Conservation (phyloP, 2,888 invertebrate species). For the Allolobophora icterica region DNA sequence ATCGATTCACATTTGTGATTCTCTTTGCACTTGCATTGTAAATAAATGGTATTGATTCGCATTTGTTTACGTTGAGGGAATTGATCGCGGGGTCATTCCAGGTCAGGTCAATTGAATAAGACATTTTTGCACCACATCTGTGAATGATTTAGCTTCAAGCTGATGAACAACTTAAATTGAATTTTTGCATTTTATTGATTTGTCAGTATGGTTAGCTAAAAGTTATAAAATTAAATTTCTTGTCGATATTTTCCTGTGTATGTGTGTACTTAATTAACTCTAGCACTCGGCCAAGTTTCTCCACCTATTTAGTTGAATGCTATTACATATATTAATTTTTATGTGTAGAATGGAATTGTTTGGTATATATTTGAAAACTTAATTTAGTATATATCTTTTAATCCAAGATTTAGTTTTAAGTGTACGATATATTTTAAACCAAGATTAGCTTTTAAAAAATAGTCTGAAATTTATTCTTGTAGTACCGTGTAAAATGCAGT, state of each 20-base stretch:
- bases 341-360: too few species aligned
- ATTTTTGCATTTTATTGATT: constrained; percentile 9
- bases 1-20: not conserved
- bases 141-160: not conserved
- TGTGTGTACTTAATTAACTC: not conserved
- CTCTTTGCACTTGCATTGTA: too few species aligned
- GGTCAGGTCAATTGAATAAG: not conserved
- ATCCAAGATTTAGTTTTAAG: not conserved
- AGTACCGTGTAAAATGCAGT: not conserved
- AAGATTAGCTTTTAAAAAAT: not conserved
- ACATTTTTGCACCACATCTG: not conserved
- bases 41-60: not conserved
- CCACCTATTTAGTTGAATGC: too few species aligned
- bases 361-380: not conserved
- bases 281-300: not conserved
- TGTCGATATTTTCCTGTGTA: not conserved
- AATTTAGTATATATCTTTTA: not conserved
- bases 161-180: not conserved
- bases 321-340: too few species aligned
- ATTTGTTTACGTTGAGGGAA: not conserved
- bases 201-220: not conserved
- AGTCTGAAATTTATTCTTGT: not conserved
- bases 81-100: not conserved
- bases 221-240: not conserved
- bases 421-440: not conserved